Evolutionary conservation across 2,888 invertebrate genomes (phyloP), one percentile per base, ranked within the genome.

Genomic region (Petrolisthes cinctipes): DNA sequence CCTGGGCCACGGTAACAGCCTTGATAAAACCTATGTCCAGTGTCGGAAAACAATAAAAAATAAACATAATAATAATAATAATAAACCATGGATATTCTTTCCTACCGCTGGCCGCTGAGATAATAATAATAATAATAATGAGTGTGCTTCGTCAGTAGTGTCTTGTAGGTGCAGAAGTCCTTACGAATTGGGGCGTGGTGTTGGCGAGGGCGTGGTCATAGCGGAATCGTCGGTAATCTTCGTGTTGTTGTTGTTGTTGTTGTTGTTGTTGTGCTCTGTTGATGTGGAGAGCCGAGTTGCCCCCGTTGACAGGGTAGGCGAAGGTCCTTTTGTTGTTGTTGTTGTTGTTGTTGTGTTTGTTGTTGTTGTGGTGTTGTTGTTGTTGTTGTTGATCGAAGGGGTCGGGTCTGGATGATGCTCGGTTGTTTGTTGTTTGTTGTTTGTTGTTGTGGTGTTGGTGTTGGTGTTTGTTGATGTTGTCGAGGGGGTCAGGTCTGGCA

Each of bases 381-480:
- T n/a, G n/a, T 17, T 91, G 91, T n/a, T 91, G 91, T 51, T 92
- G 91, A 56, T 94, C 91, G 2, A 94, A 94, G 4, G 94, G 94
- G 91, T 94, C 94, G 91, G 94, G 93, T 89, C 94, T 94, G 91
- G 93, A 93, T 37, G 37, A 37, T 37, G 75, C 94, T 94, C 37
- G 94, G 37, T 68, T 71, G 6, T 1, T n/a, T 23, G 23, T 17
- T n/a, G 68, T 51, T 6, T 20, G 54, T 17, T 78, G 71, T 51
- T 91, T 91, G 37, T 91, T 91, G 20, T 91, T 91, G 57, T 14
- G 11, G 11, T 83, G 79, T 56, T 91, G 91, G 20, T 91, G 91
- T n/a, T 91, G 91, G 51, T 92, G 91, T 56, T 94, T 91, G 2
- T 91, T 91, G 20, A 91, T 91, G 54, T 6, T 7, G 5, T 86